These are phyloP conservation scores for Athene noctua DNA, from an alignment of 2,113 vertebrate species.

Conservation along the genomic window DNA sequence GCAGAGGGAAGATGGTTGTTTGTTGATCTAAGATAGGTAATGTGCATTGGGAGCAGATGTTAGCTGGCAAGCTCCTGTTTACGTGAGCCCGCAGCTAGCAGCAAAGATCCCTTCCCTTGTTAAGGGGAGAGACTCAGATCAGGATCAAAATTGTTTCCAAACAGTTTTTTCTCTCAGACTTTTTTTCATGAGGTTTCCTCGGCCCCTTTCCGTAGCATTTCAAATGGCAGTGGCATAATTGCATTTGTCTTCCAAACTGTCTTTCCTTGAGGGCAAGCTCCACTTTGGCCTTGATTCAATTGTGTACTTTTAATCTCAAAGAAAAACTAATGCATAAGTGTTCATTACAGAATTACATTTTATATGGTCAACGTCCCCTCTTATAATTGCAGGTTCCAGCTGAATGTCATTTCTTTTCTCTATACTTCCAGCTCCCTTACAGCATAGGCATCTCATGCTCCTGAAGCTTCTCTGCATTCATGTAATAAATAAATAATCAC, in stretches of 20 bases:
- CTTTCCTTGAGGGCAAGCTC: constrained; percentile 51
- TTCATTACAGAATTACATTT: constrained; percentile 61
- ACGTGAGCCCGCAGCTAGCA: not conserved
- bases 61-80: not conserved
- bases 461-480: not conserved
- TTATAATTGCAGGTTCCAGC: constrained; percentile 44
- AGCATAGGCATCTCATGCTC: not conserved
- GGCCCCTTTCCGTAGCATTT: not conserved
- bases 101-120: not conserved
- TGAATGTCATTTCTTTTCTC: constrained; percentile 37
- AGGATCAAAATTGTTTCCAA: not conserved
- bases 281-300: constrained; percentile 53
- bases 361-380: constrained; percentile 5
- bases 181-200: not conserved
- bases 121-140: not conserved
- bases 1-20: not conserved
- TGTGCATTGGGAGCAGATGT: fast-evolving
- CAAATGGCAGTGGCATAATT: constrained; percentile 16
- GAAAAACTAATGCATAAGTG: constrained; percentile 39
- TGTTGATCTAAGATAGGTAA: not conserved
- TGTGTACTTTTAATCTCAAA: constrained; percentile 60
- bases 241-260: constrained; percentile 55
- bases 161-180: not conserved
- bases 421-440: not conserved
- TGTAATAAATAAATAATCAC: constrained; percentile 66